Base-by-base conservation (phyloP, 2,888 invertebrate species). In the Galeopsomyia nigrocyanea region DNA sequence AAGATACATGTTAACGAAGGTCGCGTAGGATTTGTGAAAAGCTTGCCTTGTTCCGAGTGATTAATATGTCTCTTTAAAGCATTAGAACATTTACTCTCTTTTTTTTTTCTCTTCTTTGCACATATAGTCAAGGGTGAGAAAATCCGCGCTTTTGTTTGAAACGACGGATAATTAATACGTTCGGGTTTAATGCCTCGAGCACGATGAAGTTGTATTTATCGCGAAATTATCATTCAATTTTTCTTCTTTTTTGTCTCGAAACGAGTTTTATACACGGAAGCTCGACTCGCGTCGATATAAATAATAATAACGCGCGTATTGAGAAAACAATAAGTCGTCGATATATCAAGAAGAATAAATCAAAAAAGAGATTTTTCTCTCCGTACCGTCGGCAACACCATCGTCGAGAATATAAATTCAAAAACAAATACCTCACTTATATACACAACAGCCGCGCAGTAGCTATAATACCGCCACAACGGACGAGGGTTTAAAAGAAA, bases 381-480 rank as follows among this genome's bases (percentile, higher is more conserved):
- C 19, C 17, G 39, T 69, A 69, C 57, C 69, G 7, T 39, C 39
- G 7, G 10, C 39, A 19, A 13, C 51, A n/a, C 50, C 50, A 70
- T 70, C 69, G 71, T 22, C 39, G 49, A 56, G 31, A 50, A 67
- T n/a, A 66, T 71, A 67, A 71, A 71, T 71, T 71, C 51, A 57
- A 62, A 58, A 71, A 63, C 63, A 69, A 69, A 69, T 67, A 63
- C 62, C 67, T 71, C 71, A 67, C 62, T 67, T 61, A 66, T 61
- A 53, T 60, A n/a, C n/a, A n/a, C n/a, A n/a, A n/a, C n/a, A n/a
- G n/a, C n/a, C n/a, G n/a, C 51, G 26, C 55, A 47, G 17, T 10
- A 39, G 39, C 22, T 55, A 26, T 7, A 56, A n/a, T n/a, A n/a
- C n/a, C n/a, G n/a, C 3, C 16, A 19, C 19, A 16, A 17, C 17